phyloP scores from a whole-genome alignment of 1,140 invertebrate genomes.

The Plutomurus gul region DNA sequence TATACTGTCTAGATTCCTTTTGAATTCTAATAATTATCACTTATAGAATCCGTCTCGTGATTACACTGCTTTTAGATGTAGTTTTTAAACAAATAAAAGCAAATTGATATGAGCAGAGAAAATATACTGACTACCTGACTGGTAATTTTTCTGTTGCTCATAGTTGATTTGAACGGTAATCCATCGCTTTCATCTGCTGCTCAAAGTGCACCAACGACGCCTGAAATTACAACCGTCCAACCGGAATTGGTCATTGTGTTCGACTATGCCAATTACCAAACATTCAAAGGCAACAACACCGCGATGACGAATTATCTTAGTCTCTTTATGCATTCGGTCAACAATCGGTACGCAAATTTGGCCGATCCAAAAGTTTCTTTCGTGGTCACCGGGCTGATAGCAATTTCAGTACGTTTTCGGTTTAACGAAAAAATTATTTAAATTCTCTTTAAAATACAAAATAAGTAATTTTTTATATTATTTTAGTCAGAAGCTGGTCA shows the following conservation, averaged over 20 bases:
- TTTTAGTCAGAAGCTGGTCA: background rate
- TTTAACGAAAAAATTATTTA: background rate
- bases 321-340: background rate
- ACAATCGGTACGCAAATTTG: conserved; percentile 9
- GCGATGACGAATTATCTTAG: background rate
- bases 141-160: too few species aligned
- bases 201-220: background rate
- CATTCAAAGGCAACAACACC: conserved; percentile 10
- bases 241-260: conserved; percentile 20
- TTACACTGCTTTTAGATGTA: too few species aligned
- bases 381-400: background rate
- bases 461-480: background rate
- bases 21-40: too few species aligned
- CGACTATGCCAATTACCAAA: conserved; percentile 5
- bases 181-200: too few species aligned
- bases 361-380: background rate
- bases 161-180: too few species aligned
- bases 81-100: too few species aligned
- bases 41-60: too few species aligned
- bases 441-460: background rate
- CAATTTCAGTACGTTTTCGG: background rate
- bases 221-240: background rate
- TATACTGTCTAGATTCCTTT: too few species aligned
- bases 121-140: too few species aligned
- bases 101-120: too few species aligned